These are phyloP conservation scores for Scaeva pyrastri DNA, from an alignment of 2,888 invertebrate species.

Conservation along the genomic window DNA sequence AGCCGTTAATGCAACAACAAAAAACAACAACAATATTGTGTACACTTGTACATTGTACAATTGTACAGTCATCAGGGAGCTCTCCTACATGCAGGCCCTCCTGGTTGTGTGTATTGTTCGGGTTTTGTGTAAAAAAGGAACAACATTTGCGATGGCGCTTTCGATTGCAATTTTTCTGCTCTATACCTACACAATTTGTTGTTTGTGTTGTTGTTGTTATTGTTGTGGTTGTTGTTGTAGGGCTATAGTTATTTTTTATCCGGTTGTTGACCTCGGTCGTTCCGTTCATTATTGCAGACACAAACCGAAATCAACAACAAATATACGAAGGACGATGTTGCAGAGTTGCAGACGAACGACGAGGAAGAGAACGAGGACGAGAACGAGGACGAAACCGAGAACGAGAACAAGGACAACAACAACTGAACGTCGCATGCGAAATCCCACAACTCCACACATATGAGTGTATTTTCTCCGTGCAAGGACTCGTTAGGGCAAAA, in stretches of 20 bases:
- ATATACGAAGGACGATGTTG: conserved; percentile 13
- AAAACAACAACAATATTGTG: conserved; percentile 12
- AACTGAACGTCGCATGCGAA: conserved; percentile 38
- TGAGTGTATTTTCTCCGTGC: conserved; percentile 59
- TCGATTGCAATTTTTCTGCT: conserved; percentile 65
- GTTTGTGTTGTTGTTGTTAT: conserved; percentile 50
- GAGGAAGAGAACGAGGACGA: conserved; percentile 16
- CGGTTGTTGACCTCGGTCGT: conserved; percentile 71
- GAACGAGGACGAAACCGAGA: not conserved
- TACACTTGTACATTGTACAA: no score
- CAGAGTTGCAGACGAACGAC: not conserved
- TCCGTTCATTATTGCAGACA: conserved; percentile 52
- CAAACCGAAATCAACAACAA: conserved; percentile 27
- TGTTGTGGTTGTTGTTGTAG: conserved; percentile 49
- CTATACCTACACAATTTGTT: conserved; percentile 41
- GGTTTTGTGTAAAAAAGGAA: conserved; percentile 59
- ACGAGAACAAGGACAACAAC: not conserved
- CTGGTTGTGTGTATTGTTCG: conserved; percentile 20
- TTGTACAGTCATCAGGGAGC: not conserved
- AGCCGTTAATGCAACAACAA: conserved; percentile 1
- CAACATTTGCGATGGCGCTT: conserved; percentile 71
- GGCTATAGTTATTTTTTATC: conserved; percentile 63
- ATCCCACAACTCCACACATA: conserved; percentile 59
- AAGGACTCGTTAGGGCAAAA: conserved; percentile 47
- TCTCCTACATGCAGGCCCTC: not conserved